phyloP scores from a whole-genome alignment of 1,140 invertebrate genomes.

The Lamellibrachia luymesi region DNA sequence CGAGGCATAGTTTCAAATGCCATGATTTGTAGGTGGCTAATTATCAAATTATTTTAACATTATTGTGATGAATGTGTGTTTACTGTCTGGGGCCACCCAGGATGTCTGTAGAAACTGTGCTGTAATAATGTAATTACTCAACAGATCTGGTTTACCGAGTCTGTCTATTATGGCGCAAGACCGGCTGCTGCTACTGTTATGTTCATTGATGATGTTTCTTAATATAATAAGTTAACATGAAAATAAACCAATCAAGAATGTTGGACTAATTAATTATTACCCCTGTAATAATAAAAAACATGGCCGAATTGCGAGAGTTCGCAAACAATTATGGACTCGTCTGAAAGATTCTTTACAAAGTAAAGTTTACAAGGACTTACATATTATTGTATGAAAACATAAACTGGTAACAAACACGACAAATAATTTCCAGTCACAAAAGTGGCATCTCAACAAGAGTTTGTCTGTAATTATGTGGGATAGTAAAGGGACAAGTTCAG shows the following conservation, averaged over 20 bases:
- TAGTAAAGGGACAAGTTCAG: neutral
- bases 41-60: neutral
- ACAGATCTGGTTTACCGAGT: neutral
- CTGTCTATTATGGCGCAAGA: neutral
- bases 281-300: neutral
- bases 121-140: neutral
- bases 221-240: neutral
- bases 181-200: neutral
- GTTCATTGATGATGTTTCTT: neutral
- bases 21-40: neutral
- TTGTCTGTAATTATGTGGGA: neutral
- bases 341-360: neutral
- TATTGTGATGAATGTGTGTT: neutral
- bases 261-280: neutral
- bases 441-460: neutral
- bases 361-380: neutral
- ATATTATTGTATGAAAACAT: neutral
- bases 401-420: neutral
- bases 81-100: too few species aligned
- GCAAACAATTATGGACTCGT: neutral
- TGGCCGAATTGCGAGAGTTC: neutral
- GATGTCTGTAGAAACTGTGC: neutral
- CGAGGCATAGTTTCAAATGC: neutral
- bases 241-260: neutral
- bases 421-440: neutral